phyloP scores from a whole-genome alignment of 1,140 invertebrate species.

The Drosophila lowei region DNA sequence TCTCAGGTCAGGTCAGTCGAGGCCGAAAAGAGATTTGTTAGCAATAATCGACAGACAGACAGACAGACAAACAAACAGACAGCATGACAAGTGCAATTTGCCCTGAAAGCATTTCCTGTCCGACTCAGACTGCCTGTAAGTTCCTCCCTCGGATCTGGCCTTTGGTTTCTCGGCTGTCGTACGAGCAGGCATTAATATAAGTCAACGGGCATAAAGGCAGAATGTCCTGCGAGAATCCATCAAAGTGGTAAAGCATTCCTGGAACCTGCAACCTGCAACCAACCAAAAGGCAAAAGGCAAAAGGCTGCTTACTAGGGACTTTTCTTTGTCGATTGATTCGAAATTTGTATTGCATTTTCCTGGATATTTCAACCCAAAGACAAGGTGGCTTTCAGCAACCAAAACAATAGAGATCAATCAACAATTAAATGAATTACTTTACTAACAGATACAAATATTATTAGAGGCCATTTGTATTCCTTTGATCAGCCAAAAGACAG shows the following conservation, averaged over 20 bases:
- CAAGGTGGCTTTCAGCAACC: too few species aligned
- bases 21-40: conserved; percentile 11
- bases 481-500: too few species aligned
- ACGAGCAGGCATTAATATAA: conserved; percentile 39
- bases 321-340: conserved; percentile 10
- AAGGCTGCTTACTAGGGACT: background rate
- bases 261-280: conserved; percentile 9
- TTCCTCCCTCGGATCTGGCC: background rate
- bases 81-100: conserved; percentile 75
- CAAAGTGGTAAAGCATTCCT: conserved; percentile 5
- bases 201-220: conserved; percentile 33
- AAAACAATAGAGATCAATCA: too few species aligned
- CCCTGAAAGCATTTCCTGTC: conserved; percentile 72
- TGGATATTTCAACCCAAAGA: too few species aligned
- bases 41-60: conserved; percentile 22
- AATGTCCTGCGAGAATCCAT: conserved; percentile 10
- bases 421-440: too few species aligned
- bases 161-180: background rate
- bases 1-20: background rate
- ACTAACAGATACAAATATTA: too few species aligned
- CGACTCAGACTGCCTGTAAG: background rate
- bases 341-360: background rate
- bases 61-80: conserved; percentile 5
- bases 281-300: conserved; percentile 20
- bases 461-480: too few species aligned